Evolutionary conservation across 2,888 invertebrate genomes (phyloP).

Genomic region (Cyclophora albipunctata): DNA sequence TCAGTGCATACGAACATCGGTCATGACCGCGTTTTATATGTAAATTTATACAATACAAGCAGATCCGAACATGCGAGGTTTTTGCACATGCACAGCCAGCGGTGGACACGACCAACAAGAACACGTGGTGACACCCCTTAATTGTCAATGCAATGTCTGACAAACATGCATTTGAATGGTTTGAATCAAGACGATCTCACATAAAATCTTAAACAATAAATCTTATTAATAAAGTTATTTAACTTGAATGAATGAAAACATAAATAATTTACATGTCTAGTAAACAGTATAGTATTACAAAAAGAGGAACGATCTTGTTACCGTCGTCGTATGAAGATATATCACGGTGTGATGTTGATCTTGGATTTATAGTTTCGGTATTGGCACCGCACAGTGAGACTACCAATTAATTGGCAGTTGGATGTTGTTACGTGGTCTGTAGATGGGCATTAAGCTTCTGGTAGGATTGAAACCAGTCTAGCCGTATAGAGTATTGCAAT

Average conservation of each 20-base stretch:
- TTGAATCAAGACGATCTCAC: too few species aligned
- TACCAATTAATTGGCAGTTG: constrained; percentile 58
- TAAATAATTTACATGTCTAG: too few species aligned
- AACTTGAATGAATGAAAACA: too few species aligned
- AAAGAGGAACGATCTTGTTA: constrained; percentile 11
- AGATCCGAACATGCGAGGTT: constrained; percentile 32
- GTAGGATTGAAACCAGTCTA: constrained; percentile 46
- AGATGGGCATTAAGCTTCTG: constrained; percentile 45
- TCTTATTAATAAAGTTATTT: too few species aligned
- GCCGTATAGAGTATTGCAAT: constrained; percentile 57
- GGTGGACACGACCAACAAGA: too few species aligned
- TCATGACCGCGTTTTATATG: constrained; percentile 63
- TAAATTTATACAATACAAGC: constrained; percentile 52
- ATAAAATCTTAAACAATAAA: too few species aligned
- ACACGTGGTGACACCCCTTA: too few species aligned
- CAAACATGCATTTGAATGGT: too few species aligned
- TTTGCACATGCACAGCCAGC: constrained; percentile 29
- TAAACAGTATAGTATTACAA: too few species aligned
- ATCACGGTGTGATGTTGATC: constrained; percentile 18
- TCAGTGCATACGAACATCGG: constrained; percentile 37
- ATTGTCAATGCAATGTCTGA: too few species aligned
- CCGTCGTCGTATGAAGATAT: constrained; percentile 31
- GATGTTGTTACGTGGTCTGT: constrained; percentile 43
- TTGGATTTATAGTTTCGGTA: constrained; percentile 48
- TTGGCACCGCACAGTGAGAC: constrained; percentile 31